Evolutionary conservation across 2,113 vertebrate species (phyloP), one percentile per base, ranked within the genome.

Genomic region (Ailurus styani): DNA sequence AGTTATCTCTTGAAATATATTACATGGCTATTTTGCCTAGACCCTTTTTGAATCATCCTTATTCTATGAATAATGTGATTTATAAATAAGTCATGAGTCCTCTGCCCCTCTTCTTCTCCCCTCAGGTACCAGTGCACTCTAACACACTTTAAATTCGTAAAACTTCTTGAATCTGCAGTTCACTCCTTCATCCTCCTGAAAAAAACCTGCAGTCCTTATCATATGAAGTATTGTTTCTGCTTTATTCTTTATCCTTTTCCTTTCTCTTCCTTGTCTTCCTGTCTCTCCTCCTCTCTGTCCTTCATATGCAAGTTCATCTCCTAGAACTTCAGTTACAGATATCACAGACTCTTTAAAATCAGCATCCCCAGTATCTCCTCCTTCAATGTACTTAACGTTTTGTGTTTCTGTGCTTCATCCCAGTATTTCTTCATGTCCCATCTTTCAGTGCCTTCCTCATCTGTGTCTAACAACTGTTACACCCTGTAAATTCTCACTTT

Each of bases 351-450:
- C 78, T 6, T 5, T 37, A 64, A 81, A 66, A 11, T 42, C 37
- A 29, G 7, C 29, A 29, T 57, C 5, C 3, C 20, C 0, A 9
- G 3, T 83, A 3, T 25, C 2, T 42, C 37, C 4, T 10, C 34
- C 4, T 31, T 77, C 29, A 20, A 13, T 54, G 6, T 54, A 13
- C 29, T 70, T 73, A 45, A 15, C 21, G 66, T 45, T 70, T 85
- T 54, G 8, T 68, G 7, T 81, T 17, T 52, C 0, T 7, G 17
- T 27, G 12, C 2, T 72, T 78, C 37, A 11, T 25, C 66, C 23
- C 52, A 78, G 62, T 70, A 77, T 84, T 84, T 91, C 94, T 17
- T 11, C 66, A 57, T 85, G 34, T 52, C 5, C 7, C 70, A 18
- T n/a, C 1, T 34, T 91, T 8, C 3, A 70, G 8, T 72, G 52